phyloP scores from a whole-genome alignment of 2,888 invertebrate genomes.

The Tholera decimalis region DNA sequence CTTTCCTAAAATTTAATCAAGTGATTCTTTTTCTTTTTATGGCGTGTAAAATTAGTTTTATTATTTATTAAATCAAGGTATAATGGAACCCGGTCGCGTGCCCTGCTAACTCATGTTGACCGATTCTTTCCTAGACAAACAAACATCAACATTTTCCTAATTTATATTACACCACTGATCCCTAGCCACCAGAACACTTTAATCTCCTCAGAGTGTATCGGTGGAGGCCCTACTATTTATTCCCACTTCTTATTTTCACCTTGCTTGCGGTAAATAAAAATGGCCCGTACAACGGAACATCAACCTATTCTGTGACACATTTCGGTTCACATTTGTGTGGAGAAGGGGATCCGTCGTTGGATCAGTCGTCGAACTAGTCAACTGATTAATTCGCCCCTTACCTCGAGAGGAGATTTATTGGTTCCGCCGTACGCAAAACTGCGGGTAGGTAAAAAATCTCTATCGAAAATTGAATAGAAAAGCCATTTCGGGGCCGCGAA shows the following conservation, averaged over 20 bases:
- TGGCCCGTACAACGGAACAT: constrained; percentile 66
- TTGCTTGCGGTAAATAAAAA: constrained; percentile 85
- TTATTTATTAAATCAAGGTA: constrained; percentile 67
- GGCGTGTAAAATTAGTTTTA: constrained; percentile 77
- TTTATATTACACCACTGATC: constrained; percentile 83
- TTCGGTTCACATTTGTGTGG: constrained; percentile 75
- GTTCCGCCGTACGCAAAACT: constrained; percentile 91
- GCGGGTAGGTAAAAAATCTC: constrained; percentile 91
- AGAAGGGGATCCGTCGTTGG: constrained; percentile 71
- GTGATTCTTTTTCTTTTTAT: constrained; percentile 80
- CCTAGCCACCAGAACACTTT: constrained; percentile 82
- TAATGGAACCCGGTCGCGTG: constrained; percentile 49
- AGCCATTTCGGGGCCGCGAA: constrained; percentile 87
- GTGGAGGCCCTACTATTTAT: constrained; percentile 87
- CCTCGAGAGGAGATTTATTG: constrained; percentile 90
- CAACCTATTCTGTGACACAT: constrained; percentile 66
- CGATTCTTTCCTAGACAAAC: constrained; percentile 71
- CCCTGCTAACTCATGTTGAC: constrained; percentile 41
- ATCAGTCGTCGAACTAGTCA: constrained; percentile 85
- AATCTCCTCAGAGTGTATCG: constrained; percentile 89
- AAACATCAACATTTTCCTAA: constrained; percentile 79
- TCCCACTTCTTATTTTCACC: constrained; percentile 90
- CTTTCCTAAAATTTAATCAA: constrained; percentile 83
- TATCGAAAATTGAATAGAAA: constrained; percentile 92
- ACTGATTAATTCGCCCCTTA: constrained; percentile 91